These are phyloP conservation scores for Passer montanus DNA, from an alignment of 2,113 vertebrate genomes.

Conservation along the genomic window DNA sequence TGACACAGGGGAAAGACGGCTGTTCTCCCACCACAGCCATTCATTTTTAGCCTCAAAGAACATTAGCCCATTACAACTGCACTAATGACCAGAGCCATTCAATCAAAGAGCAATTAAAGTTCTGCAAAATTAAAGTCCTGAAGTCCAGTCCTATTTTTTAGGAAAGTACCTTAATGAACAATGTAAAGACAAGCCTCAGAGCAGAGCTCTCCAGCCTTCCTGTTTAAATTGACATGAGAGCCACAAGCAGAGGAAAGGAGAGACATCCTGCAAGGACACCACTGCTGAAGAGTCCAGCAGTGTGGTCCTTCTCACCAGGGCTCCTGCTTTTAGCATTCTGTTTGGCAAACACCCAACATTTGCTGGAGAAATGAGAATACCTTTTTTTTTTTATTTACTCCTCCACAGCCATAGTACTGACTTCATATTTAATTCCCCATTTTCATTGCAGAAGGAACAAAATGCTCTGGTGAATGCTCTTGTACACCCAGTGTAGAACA, in stretches of 20 bases:
- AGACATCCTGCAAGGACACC: background rate
- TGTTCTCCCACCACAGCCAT: background rate
- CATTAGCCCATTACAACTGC: background rate
- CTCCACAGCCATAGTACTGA: background rate
- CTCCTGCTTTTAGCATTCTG: accelerated
- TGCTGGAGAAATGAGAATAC: background rate
- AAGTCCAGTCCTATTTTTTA: background rate
- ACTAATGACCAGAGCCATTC: background rate
- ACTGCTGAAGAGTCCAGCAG: background rate
- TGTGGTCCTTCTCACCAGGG: background rate
- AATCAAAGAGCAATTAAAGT: background rate
- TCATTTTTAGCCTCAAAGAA: conserved; percentile 17
- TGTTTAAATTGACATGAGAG: background rate
- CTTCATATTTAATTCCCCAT: background rate
- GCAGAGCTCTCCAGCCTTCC: background rate
- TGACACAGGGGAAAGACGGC: background rate
- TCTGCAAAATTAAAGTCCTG: background rate
- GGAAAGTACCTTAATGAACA: background rate
- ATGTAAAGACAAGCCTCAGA: background rate
- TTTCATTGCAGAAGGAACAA: background rate
- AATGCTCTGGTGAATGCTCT: background rate
- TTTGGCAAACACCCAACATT: background rate
- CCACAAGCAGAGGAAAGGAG: background rate
- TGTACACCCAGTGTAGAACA: background rate
- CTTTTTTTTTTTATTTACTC: background rate